Conservation (phyloP, 2,797 vertebrate species). For the Pyrrhura leucotis region DNA sequence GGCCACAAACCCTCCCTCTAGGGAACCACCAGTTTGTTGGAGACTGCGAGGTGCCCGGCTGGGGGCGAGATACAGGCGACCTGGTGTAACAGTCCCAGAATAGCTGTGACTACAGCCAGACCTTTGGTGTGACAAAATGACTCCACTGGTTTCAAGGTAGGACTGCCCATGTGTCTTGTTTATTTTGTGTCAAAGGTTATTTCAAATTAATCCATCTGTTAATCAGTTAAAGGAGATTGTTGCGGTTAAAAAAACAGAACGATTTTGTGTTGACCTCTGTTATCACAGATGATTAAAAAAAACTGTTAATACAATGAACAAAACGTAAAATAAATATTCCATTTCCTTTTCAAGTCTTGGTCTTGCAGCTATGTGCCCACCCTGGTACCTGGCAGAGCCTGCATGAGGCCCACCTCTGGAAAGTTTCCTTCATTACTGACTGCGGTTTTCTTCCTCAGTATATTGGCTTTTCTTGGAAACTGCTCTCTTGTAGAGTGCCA, state of each 20-base stretch:
- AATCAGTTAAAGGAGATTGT: not conserved
- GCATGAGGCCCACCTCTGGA: not conserved
- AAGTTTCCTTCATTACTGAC: not conserved
- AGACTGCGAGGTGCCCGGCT: fast-evolving
- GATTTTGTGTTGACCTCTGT: not conserved
- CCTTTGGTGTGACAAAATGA: not conserved
- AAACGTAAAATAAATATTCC: not conserved
- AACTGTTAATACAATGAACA: not conserved
- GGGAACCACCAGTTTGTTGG: not conserved
- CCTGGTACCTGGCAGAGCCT: not conserved
- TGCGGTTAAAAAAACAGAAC: not conserved
- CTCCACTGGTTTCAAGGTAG: not conserved
- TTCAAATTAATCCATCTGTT: not conserved
- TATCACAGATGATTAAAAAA: not conserved
- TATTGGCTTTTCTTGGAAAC: not conserved
- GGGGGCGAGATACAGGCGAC: not conserved
- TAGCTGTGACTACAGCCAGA: not conserved
- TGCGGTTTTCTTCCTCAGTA: not conserved
- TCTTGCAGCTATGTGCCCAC: not conserved
- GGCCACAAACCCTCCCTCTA: not conserved
- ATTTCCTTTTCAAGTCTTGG: not conserved
- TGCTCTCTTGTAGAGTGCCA: not conserved
- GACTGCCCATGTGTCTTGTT: not conserved
- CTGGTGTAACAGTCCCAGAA: not conserved
- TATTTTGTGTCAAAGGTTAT: not conserved